phyloP scores from a whole-genome alignment of 2,113 vertebrate genomes.

The Solea senegalensis region DNA sequence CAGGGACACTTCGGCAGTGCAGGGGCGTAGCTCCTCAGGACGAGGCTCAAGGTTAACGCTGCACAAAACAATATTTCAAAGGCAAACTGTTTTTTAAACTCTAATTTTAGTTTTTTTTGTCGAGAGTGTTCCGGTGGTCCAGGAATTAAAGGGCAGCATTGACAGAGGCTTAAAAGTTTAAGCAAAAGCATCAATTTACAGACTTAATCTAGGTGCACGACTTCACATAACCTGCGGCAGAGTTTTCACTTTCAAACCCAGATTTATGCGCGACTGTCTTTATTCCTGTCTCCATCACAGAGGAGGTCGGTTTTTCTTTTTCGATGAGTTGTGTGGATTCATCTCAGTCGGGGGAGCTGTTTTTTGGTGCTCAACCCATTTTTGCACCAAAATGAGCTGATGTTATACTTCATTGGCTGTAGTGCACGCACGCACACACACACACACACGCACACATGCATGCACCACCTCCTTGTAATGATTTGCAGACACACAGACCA shows the following conservation, averaged over 20 bases:
- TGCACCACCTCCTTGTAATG: neutral
- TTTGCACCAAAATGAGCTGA: constrained; percentile 20
- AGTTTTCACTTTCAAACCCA: too few relatives aligned
- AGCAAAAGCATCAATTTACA: too few relatives aligned
- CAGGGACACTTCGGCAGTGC: neutral
- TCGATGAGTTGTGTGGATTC: constrained; percentile 3
- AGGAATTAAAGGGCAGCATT: too few relatives aligned
- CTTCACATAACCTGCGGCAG: too few relatives aligned
- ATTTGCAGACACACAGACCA: neutral
- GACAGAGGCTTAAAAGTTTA: too few relatives aligned
- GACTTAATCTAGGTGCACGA: too few relatives aligned
- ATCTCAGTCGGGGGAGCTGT: neutral
- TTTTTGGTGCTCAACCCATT: neutral
- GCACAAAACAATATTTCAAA: neutral
- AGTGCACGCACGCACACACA: constrained; percentile 16
- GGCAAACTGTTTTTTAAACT: too few relatives aligned
- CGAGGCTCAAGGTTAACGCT: neutral
- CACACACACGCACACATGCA: neutral
- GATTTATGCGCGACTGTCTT: too few relatives aligned
- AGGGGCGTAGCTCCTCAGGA: neutral
- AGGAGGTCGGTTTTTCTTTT: neutral
- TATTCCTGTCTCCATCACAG: too few relatives aligned
- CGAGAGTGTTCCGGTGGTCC: too few relatives aligned
- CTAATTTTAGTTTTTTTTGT: too few relatives aligned
- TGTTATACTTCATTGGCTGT: constrained; percentile 15